Evolutionary conservation across 1,140 invertebrate species (phyloP), one percentile per base, ranked within the genome.

Genomic region (Tribolium madens): DNA sequence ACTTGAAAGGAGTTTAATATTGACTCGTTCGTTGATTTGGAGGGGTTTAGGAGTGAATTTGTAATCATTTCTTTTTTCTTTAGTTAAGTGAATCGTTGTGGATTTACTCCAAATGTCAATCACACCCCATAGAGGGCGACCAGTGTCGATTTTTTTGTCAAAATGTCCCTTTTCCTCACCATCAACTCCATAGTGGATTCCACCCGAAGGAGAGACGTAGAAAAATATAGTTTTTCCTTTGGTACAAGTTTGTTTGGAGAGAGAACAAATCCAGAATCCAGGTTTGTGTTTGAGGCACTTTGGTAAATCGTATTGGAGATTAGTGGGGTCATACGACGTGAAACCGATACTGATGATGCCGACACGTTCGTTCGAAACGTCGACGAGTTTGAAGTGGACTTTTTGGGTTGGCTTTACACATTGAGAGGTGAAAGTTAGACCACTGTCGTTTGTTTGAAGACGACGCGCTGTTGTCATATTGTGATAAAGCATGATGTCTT

Each of bases 241-340:
- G 53, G 26, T 13, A 17, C 53, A 60, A 21, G 4, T 10, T 3
- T 26, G 10, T n/a, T 60, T 60, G 1, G 53, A 26, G 1, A 26
- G 18, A 5, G 53, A n/a, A 26, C 53, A 60, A 18, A 26, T n/a
- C 53, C 53, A 60, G 17, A 60, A 60, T 60, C 53, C 53, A 0
- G 15, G 18, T 31, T 3, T 60, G 15, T 5, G 9, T 5, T 26
- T 26, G 53, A 5, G 5, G 3, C 5, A n/a, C 0, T 21, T 18
- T 17, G 53, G 53, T 2, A 31, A 3, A 21, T 60, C 18, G 18
- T 26, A 10, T 1, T 2, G 1, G 6, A 60, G 9, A 5, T 17
- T 60, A 17, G 53, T 1, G 17, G 53, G 53, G 53, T 60, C 53
- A 15, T 21, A 21, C 0, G 53, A 60, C n/a, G 53, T 60, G 53